phyloP scores from a whole-genome alignment of 2,888 invertebrate genomes.

The Balanococcus diminutus region DNA sequence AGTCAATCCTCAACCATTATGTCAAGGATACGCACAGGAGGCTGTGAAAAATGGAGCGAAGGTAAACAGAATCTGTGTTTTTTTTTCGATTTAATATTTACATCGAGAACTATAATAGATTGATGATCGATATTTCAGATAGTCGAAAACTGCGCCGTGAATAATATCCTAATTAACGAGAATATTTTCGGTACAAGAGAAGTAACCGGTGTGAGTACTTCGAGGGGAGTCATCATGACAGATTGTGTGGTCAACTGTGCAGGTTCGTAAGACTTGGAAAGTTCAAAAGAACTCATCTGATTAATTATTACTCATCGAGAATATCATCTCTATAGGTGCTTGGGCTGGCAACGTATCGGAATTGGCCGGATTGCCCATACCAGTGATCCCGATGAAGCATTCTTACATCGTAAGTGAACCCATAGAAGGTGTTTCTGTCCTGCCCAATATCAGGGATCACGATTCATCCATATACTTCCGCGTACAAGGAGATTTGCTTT shows the following conservation, averaged over 20 bases:
- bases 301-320: background rate
- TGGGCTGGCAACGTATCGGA: constrained; percentile 80
- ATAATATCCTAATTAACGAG: constrained; percentile 72
- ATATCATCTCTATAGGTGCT: constrained; percentile 66
- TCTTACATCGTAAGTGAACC: constrained; percentile 84
- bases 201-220: constrained; percentile 78
- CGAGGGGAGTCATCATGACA: constrained; percentile 76
- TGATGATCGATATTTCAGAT: constrained; percentile 63
- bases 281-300: background rate
- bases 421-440: constrained; percentile 74
- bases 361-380: constrained; percentile 73
- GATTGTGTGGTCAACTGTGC: constrained; percentile 79
- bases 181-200: constrained; percentile 70
- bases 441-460: constrained; percentile 86
- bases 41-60: constrained; percentile 74
- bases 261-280: constrained; percentile 60
- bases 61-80: constrained; percentile 66
- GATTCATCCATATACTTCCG: constrained; percentile 83
- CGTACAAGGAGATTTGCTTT: constrained; percentile 81
- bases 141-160: constrained; percentile 77
- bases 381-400: constrained; percentile 84
- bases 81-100: too few species aligned
- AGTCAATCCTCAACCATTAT: constrained; percentile 83
- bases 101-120: too few species aligned
- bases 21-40: constrained; percentile 75